phyloP scores from a whole-genome alignment of 1,140 invertebrate genomes.

The Papilio polyxenes region DNA sequence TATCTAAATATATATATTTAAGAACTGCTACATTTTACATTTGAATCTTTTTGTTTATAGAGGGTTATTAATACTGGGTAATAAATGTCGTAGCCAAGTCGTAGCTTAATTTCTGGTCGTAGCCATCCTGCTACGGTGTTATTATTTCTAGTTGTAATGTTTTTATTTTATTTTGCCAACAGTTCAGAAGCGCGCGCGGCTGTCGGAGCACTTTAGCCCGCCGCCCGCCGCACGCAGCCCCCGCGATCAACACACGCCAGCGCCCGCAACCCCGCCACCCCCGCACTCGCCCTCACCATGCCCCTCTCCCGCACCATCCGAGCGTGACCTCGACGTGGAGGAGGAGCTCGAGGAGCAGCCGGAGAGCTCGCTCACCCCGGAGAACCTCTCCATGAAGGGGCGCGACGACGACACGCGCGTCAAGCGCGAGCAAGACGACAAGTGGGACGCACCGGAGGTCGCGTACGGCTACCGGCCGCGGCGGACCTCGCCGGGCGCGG shows the following conservation, averaged over 20 bases:
- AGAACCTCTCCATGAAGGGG: slow-evolving; percentile 79
- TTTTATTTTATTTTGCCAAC: slow-evolving; percentile 40
- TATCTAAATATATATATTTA: too few species aligned
- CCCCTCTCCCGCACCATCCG: slow-evolving; percentile 70
- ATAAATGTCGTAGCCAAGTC: too few species aligned
- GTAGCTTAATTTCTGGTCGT: too few species aligned
- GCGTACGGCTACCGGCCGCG: slow-evolving; percentile 68
- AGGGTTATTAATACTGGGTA: too few species aligned
- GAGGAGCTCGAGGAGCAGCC: slow-evolving; percentile 76
- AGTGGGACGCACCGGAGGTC: slow-evolving; percentile 69
- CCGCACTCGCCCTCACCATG: slow-evolving; percentile 59
- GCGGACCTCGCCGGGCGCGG: slow-evolving; percentile 48
- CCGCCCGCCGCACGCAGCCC: slow-evolving; percentile 58
- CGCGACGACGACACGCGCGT: slow-evolving; percentile 61
- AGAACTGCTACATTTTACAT: too few species aligned
- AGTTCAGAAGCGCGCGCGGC: slow-evolving; percentile 75
- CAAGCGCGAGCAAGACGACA: slow-evolving; percentile 75
- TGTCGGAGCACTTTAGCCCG: slow-evolving; percentile 71
- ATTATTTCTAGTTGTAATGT: background rate
- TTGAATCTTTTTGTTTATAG: too few species aligned
- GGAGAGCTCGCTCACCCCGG: slow-evolving; percentile 75
- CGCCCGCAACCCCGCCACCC: slow-evolving; percentile 62
- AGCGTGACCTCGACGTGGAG: slow-evolving; percentile 79
- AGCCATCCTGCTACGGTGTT: background rate
- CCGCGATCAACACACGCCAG: slow-evolving; percentile 58